A percentile compares a stretch with the other conserved stretches of the same genome.
phyloP scores from a whole-genome alignment of 2,888 invertebrate genomes.

The Sialis lutaria region DNA sequence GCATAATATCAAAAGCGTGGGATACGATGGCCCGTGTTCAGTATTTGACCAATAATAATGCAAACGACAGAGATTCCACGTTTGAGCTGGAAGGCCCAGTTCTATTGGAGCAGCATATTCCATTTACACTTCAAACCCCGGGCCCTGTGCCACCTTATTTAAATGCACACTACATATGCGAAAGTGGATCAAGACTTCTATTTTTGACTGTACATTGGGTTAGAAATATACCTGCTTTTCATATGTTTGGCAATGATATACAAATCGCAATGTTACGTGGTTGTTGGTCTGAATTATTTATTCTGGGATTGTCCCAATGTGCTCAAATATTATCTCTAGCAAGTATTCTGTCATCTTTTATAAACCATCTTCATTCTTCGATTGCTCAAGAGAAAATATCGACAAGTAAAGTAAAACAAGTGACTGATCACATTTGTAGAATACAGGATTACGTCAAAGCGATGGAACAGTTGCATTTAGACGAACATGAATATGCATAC shows the following conservation, averaged over 20 bases:
- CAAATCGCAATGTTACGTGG: conserved; percentile 71
- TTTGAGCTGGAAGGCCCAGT: conserved; percentile 40
- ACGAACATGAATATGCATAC: conserved; percentile 75
- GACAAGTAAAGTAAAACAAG: conserved; percentile 54
- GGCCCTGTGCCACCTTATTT: conserved; percentile 73
- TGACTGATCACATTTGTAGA: conserved; percentile 63
- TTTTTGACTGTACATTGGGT: conserved; percentile 87
- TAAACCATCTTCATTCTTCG: conserved; percentile 61
- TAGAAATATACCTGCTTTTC: conserved; percentile 66
- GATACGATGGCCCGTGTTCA: conserved; percentile 43
- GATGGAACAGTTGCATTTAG: conserved; percentile 56
- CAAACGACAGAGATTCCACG: conserved; percentile 19
- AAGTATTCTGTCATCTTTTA: conserved; percentile 67
- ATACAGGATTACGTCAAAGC: conserved; percentile 67
- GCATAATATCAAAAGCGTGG: conserved; percentile 50
- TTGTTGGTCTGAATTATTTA: conserved; percentile 87
- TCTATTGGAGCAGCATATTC: conserved; percentile 46
- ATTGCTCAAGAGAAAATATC: conserved; percentile 59
- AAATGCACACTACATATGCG: conserved; percentile 88
- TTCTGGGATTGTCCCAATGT: conserved; percentile 78
- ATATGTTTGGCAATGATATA: conserved; percentile 60
- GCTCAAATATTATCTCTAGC: conserved; percentile 58
- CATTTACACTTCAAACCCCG: conserved; percentile 60
- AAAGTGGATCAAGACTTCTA: conserved; percentile 81
- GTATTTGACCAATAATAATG: conserved; percentile 21